phyloP scores from a whole-genome alignment of 2,888 invertebrate genomes.

The Ctena decussata region DNA sequence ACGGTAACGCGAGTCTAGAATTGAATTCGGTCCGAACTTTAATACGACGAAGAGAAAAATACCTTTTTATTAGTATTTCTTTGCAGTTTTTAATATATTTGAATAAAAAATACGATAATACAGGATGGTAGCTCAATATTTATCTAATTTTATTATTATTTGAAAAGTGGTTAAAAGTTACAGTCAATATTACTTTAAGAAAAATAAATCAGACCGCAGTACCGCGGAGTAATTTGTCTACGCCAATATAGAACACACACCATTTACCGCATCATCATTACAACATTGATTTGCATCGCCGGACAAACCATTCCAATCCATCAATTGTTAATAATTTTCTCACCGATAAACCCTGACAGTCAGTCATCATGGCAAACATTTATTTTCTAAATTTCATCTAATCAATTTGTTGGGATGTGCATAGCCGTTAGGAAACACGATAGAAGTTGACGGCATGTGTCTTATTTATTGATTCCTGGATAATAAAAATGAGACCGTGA shows the following conservation, averaged over 20 bases:
- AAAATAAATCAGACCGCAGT: background rate
- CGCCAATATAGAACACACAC: slow-evolving; percentile 7
- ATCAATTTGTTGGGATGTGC: slow-evolving; percentile 9
- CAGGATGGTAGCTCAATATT: too few species aligned
- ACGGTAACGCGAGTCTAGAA: too few species aligned
- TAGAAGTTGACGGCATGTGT: background rate
- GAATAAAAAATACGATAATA: too few species aligned
- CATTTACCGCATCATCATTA: slow-evolving; percentile 12
- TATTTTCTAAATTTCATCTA: slow-evolving; percentile 15
- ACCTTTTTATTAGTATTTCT: too few species aligned
- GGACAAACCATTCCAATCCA: slow-evolving; percentile 8
- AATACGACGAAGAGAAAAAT: too few species aligned
- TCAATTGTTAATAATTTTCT: slow-evolving; percentile 12
- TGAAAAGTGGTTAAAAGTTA: too few species aligned
- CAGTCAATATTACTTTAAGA: too few species aligned
- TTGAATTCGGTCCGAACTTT: too few species aligned
- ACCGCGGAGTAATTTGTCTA: background rate
- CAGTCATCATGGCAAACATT: slow-evolving; percentile 12
- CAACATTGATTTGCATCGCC: slow-evolving; percentile 4
- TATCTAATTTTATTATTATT: too few species aligned
- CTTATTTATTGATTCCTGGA: background rate
- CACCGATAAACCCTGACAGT: slow-evolving; percentile 9
- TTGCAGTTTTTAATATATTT: too few species aligned
- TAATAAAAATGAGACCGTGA: background rate
- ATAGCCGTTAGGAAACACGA: background rate